Conservation (phyloP, 2,797 vertebrate species). For the Avahi laniger region DNA sequence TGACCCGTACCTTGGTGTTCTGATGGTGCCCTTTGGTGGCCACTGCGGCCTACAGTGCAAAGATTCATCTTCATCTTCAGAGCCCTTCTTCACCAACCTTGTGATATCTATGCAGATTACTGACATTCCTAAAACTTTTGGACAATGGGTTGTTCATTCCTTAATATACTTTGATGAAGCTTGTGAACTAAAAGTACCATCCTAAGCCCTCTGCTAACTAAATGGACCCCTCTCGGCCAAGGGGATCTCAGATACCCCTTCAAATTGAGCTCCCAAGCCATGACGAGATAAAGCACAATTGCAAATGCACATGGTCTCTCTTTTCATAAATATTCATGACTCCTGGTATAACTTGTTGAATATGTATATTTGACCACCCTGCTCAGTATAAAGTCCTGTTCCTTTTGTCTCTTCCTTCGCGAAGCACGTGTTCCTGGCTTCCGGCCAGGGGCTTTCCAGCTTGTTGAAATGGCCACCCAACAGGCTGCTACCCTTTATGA, state of each 20-base stretch:
- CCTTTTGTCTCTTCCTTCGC: background rate
- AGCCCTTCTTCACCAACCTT: background rate
- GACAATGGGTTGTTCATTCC: background rate
- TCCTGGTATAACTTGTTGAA: background rate
- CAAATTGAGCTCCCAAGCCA: background rate
- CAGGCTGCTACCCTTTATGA: background rate
- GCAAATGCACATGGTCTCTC: background rate
- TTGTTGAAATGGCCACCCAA: background rate
- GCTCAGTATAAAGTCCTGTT: background rate
- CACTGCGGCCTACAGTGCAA: background rate
- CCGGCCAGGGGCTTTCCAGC: background rate
- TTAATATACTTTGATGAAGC: background rate
- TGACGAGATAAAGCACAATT: background rate
- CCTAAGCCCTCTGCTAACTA: background rate
- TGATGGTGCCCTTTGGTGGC: background rate
- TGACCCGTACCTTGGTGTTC: background rate
- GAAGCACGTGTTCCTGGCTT: background rate
- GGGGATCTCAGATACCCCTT: background rate
- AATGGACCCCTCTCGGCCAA: background rate
- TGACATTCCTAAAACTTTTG: background rate
- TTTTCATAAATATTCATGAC: background rate
- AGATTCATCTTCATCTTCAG: background rate
- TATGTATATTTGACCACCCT: background rate
- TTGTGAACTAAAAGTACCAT: background rate
- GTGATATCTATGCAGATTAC: background rate